phyloP scores from a whole-genome alignment of 2,888 invertebrate species.

The Nomada ruficornis region DNA sequence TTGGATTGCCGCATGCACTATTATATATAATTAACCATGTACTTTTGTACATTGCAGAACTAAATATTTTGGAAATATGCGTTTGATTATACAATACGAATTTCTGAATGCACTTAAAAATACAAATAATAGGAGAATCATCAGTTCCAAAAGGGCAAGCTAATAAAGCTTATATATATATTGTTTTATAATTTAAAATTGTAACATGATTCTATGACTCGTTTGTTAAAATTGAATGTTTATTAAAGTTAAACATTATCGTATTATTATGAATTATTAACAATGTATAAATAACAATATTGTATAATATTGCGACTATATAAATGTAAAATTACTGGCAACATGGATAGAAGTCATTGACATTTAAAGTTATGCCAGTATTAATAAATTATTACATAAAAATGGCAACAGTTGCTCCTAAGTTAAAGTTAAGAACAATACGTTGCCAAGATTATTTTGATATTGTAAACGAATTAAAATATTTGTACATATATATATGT shows the following conservation, averaged over 20 bases:
- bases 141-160: slow-evolving; percentile 21
- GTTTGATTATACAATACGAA: slow-evolving; percentile 2
- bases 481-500: slow-evolving; percentile 55
- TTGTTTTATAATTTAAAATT: slow-evolving; percentile 28
- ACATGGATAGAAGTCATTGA: slow-evolving; percentile 27
- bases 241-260: slow-evolving; percentile 31
- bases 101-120: slow-evolving; percentile 7
- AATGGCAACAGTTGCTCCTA: slow-evolving; percentile 47
- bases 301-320: slow-evolving; percentile 51
- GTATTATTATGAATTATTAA: slow-evolving; percentile 48
- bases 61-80: slow-evolving; percentile 4
- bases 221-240: slow-evolving; percentile 24
- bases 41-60: slow-evolving; percentile 42
- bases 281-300: slow-evolving; percentile 56
- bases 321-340: slow-evolving; percentile 46
- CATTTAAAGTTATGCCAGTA: slow-evolving; percentile 47
- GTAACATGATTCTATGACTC: slow-evolving; percentile 28
- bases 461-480: slow-evolving; percentile 39
- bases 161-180: not conserved
- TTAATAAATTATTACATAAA: slow-evolving; percentile 58
- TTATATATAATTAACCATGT: slow-evolving; percentile 32
- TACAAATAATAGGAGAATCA: slow-evolving; percentile 13
- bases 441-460: slow-evolving; percentile 40
- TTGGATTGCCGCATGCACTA: slow-evolving; percentile 41
- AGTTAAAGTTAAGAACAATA: slow-evolving; percentile 45